Conservation (phyloP, 2,888 invertebrate species). For the Drosophila tripunctata region DNA sequence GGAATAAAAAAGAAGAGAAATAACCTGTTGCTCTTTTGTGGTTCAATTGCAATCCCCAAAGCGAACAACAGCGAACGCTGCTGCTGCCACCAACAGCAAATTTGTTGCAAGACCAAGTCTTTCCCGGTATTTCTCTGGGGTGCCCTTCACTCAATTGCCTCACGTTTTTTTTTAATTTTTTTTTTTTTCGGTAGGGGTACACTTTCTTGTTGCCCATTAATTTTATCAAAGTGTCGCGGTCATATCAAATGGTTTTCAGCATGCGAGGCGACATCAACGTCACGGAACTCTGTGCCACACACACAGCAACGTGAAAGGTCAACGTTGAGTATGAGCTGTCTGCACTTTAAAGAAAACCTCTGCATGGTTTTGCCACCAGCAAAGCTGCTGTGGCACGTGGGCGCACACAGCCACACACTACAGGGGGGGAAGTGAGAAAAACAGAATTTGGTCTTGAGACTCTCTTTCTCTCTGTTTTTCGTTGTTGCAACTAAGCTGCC, state of each 20-base stretch:
- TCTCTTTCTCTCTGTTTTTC: no score
- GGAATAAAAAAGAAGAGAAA: constrained; percentile 2
- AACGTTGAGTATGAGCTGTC: constrained; percentile 34
- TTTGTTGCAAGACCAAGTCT: no score
- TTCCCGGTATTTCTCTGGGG: constrained; percentile 16
- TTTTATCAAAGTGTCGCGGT: constrained; percentile 64
- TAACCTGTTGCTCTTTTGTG: constrained; percentile 40
- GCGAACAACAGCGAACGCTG: constrained; percentile 2
- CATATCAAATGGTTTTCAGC: constrained; percentile 65
- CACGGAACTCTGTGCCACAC: constrained; percentile 6
- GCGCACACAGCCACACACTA: background rate
- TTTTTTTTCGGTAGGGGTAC: background rate
- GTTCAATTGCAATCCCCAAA: constrained; percentile 19
- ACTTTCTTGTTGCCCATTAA: constrained; percentile 58
- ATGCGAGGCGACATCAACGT: constrained; percentile 37
- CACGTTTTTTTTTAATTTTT: constrained; percentile 9
- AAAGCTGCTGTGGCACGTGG: constrained; percentile 15
- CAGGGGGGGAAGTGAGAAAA: background rate
- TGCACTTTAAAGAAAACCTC: constrained; percentile 48
- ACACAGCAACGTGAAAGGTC: constrained; percentile 54
- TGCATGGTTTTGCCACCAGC: constrained; percentile 10
- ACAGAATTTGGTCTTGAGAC: constrained; percentile 11
- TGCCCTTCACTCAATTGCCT: constrained; percentile 17
- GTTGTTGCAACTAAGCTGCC: constrained; percentile 26
- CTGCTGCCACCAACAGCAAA: no score